phyloP scores from a whole-genome alignment of 2,888 invertebrate species.

The Nymphalis polychloros region DNA sequence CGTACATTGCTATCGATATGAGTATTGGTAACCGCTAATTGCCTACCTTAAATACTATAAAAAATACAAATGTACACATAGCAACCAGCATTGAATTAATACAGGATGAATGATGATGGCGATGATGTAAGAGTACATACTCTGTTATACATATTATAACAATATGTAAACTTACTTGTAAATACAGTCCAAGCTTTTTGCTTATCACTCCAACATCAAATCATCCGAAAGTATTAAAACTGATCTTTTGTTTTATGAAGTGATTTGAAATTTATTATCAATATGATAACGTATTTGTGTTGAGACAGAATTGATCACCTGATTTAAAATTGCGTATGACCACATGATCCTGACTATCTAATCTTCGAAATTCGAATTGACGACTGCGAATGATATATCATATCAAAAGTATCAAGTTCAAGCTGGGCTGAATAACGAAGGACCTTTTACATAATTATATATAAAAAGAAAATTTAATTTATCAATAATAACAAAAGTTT shows the following conservation, averaged over 20 bases:
- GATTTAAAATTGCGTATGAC: conserved; percentile 31
- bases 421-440: neutral
- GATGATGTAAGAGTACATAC: no score
- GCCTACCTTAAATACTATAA: no score
- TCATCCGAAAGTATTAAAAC: neutral
- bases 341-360: conserved; percentile 41
- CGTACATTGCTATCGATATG: no score
- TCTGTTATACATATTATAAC: no score
- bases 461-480: neutral
- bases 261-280: conserved; percentile 24
- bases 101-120: no score
- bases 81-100: no score
- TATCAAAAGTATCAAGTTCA: conserved; percentile 4
- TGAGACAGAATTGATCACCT: conserved; percentile 34
- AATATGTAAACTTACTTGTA: no score
- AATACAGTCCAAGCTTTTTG: no score
- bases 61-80: no score
- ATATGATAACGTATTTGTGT: conserved; percentile 19
- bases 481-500: no score
- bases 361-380: conserved; percentile 37
- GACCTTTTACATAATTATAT: neutral
- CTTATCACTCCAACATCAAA: no score
- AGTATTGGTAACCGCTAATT: no score
- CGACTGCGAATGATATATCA: conserved; percentile 19
- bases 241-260: conserved; percentile 18